Evolutionary conservation across 2,888 invertebrate species (phyloP), one percentile per base, ranked within the genome.

Genomic region (Quadroppia sp.): DNA sequence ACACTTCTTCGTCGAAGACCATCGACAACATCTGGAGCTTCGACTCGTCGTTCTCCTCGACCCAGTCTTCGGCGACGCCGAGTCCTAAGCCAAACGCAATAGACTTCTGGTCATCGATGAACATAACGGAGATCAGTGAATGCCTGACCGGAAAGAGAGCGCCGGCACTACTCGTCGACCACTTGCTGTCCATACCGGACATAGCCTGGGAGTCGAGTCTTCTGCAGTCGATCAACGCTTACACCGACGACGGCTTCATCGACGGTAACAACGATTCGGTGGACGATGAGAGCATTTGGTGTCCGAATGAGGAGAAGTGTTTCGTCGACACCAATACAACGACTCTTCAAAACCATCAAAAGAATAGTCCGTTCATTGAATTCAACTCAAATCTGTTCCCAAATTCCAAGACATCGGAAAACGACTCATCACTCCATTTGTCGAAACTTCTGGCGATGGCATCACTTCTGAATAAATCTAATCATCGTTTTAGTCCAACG

Each of bases 361-460:
- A 67, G 42, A 67, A 67, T 42, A 67, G 67, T 67, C 67, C 67
- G 42, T 67, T 67, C 67, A 42, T 67, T 42, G 42, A 67, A 36
- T 61, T 61, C 32, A 61, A 61, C 11, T 25, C 53, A 25, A 25
- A 20, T 25, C 13, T 32, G 2, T 61, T 42, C 2, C 2, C 64
- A n/a, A 40, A 15, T 20, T 6, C 23, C 13, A 67, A 67, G 42
- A 1, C 20, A 3, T 40, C 4, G 32, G 23, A 67, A 11, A 67
- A 23, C 2, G 67, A 25, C 1, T 9, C 42, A 3, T 9, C 30
- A 1, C 59, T 53, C 17, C 23, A 67, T 1, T 20, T 67, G 36
- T 40, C 20, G 3, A 42, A 20, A 15, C 42, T 67, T 7, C 11
- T 67, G 32, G n/a, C 67, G 15, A 40, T 67, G 42, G 20, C 23